Conservation (phyloP, 2,888 invertebrate species). For the Ceraclea dissimilis region DNA sequence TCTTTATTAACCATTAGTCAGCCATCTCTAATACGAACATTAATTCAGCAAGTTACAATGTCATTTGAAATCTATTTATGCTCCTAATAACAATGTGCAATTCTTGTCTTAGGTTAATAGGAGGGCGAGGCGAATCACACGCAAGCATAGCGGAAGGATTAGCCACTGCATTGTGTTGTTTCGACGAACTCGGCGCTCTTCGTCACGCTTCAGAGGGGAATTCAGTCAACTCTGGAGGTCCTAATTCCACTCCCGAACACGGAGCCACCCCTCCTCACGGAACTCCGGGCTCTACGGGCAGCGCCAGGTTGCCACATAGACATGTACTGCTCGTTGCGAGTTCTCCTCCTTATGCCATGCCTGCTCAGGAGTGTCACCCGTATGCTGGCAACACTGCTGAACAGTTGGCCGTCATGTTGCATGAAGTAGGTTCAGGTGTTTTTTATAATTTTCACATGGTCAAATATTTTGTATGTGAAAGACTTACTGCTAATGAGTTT, state of each 20-base stretch:
- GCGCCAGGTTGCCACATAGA: conserved; percentile 49
- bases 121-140: conserved; percentile 82
- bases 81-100: too few species aligned
- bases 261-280: conserved; percentile 8
- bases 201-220: conserved; percentile 21
- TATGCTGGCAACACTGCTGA: conserved; percentile 76
- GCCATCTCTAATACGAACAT: too few species aligned
- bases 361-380: conserved; percentile 65
- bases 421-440: conserved; percentile 50
- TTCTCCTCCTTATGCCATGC: conserved; percentile 84
- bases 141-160: conserved; percentile 88
- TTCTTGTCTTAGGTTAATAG: conserved; percentile 62
- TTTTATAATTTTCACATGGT: background rate
- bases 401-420: conserved; percentile 68
- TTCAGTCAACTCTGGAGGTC: conserved; percentile 39
- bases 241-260: conserved; percentile 30
- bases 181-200: conserved; percentile 70
- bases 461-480: background rate
- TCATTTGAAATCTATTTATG: background rate
- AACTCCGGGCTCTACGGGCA: conserved; percentile 27
- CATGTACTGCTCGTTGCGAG: conserved; percentile 83
- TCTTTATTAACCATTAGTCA: too few species aligned
- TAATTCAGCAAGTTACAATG: too few species aligned
- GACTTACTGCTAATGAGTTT: too few species aligned
- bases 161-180: conserved; percentile 77